Base-by-base conservation (phyloP, 1,140 invertebrate genomes). In the Drosophila ohnishii region DNA sequence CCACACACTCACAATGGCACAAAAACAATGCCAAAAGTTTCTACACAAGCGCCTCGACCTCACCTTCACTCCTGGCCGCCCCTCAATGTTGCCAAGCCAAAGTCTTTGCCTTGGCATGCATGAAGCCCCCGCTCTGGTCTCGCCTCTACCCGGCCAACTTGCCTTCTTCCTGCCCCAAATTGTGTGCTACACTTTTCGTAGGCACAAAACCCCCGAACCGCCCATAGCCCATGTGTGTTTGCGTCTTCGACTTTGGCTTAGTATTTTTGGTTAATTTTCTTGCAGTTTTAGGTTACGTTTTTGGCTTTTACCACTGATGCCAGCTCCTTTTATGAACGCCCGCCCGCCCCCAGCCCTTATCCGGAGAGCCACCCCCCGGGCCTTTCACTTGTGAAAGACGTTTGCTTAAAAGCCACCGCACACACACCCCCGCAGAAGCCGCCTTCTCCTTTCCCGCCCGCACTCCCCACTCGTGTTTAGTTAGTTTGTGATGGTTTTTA, bases 191-290 rank as follows among this genome's bases (percentile, higher is more conserved):
- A 63, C 65, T 83, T 79, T 75, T 80, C 72, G 62, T 84, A 84
- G 80, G 80, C 80, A 83, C 72, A 72, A 80, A 58, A 55, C 67
- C 65, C 64, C 61, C 64, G 8, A 47, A 63, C 16, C 44, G 63
- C 34, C 44, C 61, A 40, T 44, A 14, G 30, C 22, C 45, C 69
- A 28, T 70, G 57, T 69, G 50, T 78, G 59, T 57, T 50, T 66
- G 76, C 71, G 84, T 87, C 83, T 87, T 87, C 83, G 83, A 83
- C 79, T 88, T 87, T 88, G 80, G 83, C 83, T 87, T 84, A 87
- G 85, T 88, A 88, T 88, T 88, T 88, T 88, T 88, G 85, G 84
- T 88, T 88, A 88, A 88, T 88, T 88, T 88, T 88, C 84, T 88
- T 88, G 85, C 85, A 88, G 84, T 88, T 88, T 88, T 88, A 85